phyloP scores from a whole-genome alignment of 1,140 invertebrate species.

The Pseudomyrmex cubaensis region DNA sequence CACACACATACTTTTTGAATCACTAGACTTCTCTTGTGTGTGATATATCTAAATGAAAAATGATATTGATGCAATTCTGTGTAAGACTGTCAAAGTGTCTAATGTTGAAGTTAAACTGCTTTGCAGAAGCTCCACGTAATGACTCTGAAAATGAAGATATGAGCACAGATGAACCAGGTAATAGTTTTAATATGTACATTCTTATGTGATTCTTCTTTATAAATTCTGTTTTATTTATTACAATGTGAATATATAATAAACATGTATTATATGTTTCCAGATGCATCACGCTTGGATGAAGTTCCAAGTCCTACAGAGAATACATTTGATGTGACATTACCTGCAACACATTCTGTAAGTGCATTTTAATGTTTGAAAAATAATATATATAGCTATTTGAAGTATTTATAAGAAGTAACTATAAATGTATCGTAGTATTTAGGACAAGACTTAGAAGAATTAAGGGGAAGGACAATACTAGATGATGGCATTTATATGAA shows the following conservation, averaged over 20 bases:
- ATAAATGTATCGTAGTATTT: slow-evolving; percentile 85
- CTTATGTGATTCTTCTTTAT: background rate
- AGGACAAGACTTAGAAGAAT: slow-evolving; percentile 87
- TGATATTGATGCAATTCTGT: slow-evolving; percentile 10
- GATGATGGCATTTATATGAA: slow-evolving; percentile 84
- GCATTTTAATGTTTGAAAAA: no score
- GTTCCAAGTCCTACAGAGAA: slow-evolving; percentile 60
- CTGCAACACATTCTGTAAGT: slow-evolving; percentile 85
- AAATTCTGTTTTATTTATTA: no score
- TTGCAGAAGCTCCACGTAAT: slow-evolving; percentile 27
- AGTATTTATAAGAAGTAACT: slow-evolving; percentile 3
- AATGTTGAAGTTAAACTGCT: slow-evolving; percentile 41
- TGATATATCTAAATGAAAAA: background rate
- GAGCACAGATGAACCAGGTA: slow-evolving; percentile 24
- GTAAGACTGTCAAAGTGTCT: background rate
- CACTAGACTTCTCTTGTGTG: background rate
- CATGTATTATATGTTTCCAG: slow-evolving; percentile 7
- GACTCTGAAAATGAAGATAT: background rate
- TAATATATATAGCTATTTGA: no score
- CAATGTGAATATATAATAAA: background rate
- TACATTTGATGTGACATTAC: slow-evolving; percentile 84
- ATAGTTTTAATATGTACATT: slow-evolving; percentile 1
- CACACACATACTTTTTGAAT: slow-evolving; percentile 1
- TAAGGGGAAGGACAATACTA: slow-evolving; percentile 87
- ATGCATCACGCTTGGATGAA: slow-evolving; percentile 41